phyloP scores from a whole-genome alignment of 1,140 invertebrate genomes.

The Drosophila novamexicana region DNA sequence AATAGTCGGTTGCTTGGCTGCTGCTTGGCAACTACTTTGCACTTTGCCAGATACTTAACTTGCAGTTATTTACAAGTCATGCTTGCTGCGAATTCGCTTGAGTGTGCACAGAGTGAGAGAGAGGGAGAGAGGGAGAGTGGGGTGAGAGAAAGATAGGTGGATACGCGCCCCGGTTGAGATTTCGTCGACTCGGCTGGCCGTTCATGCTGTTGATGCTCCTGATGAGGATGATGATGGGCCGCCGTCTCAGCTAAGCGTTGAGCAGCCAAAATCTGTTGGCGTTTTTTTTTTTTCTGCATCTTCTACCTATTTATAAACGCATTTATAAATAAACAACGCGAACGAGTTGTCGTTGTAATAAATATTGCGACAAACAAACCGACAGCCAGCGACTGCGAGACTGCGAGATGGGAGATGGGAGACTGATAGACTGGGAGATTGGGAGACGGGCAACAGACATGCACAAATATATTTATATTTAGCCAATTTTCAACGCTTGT shows the following conservation, averaged over 20 bases:
- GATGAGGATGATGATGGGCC: slow-evolving; percentile 58
- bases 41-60: slow-evolving; percentile 84
- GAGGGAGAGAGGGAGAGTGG: background rate
- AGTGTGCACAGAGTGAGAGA: slow-evolving; percentile 49
- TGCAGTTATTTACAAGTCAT: slow-evolving; percentile 84
- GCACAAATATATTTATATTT: slow-evolving; percentile 80
- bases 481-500: slow-evolving; percentile 84
- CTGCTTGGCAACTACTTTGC: slow-evolving; percentile 80
- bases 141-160: background rate
- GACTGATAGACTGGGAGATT: slow-evolving; percentile 9
- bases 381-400: slow-evolving; percentile 4
- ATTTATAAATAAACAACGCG: slow-evolving; percentile 80
- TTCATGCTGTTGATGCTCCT: slow-evolving; percentile 36
- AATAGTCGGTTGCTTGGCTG: slow-evolving; percentile 39
- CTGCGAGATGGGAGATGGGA: slow-evolving; percentile 17
- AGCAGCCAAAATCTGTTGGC: slow-evolving; percentile 57
- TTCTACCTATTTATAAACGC: slow-evolving; percentile 78
- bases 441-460: slow-evolving; percentile 39
- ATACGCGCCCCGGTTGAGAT: background rate
- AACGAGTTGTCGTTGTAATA: slow-evolving; percentile 81
- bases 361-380: slow-evolving; percentile 69
- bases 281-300: slow-evolving; percentile 34
- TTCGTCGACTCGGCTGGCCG: slow-evolving; percentile 34
- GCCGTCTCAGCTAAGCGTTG: slow-evolving; percentile 12
- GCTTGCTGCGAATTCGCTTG: slow-evolving; percentile 83